Evolutionary conservation across 2,797 vertebrate species (phyloP), one percentile per base, ranked within the genome.

Genomic region (Florisuga fusca): DNA sequence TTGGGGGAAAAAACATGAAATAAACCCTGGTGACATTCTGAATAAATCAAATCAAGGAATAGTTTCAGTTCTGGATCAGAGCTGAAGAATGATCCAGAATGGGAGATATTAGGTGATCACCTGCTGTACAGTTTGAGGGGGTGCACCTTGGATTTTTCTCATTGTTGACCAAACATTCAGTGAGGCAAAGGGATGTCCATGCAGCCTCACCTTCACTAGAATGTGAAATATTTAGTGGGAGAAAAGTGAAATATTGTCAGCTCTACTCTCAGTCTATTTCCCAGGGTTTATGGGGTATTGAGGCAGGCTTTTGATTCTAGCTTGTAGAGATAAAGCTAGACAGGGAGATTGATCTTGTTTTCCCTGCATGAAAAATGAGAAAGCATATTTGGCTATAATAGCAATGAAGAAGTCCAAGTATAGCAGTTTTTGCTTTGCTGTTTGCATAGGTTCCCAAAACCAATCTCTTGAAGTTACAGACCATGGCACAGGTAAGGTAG

Each of bases 271-370:
- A 46, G n/a, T 19, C 22, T 48, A 5, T 68, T 90, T 50, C n/a
- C 19, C 4, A 6, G 6, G 31, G 45, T 89, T 84, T 72, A 22
- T 21, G 31, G 36, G 3, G 4, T 48, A 9, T 31, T 0, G 0
- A 67, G 31, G 33, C n/a, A 73, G 17, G 17, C 5, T 1, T 6
- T 23, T 86, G 41, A 41, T 46, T 86, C 41, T 63, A 25, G 10
- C 22, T 79, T 64, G 33, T n/a, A 11, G 26, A 86, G 45, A 29
- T 72, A n/a, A 83, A 63, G 27, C 12, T 41, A 63, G 43, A 45
- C 34, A 59, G 9, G 20, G 63, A 74, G 57, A 59, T 74, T 34
- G 75, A 50, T 50, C 15, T 38, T 74, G 31, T 48, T 74, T 87
- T 59, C 45, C 23, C 26, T 82, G 31, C 4, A 6, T 38, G 25